Base-by-base conservation (phyloP, 2,113 vertebrate species). In the Rhinoderma darwinii region DNA sequence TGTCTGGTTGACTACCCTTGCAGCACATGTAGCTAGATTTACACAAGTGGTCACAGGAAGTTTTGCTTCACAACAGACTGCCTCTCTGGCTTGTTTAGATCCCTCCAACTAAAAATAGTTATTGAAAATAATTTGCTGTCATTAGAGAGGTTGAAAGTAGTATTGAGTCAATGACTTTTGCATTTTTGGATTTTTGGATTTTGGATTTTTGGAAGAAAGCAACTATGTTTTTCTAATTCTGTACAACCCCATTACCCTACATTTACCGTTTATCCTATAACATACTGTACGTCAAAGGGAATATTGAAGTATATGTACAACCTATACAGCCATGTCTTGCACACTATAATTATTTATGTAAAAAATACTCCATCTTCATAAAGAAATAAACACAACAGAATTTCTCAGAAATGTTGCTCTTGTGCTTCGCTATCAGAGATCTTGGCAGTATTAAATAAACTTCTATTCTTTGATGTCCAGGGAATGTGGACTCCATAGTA, bases 221-320 rank as follows among this genome's bases (percentile, higher is more conserved):
- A n/a, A n/a, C n/a, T n/a, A n/a, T n/a, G n/a, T n/a, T n/a, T n/a
- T n/a, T n/a, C n/a, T n/a, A n/a, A n/a, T n/a, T n/a, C n/a, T n/a
- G n/a, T 14, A 76, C 44, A 76, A 76, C 22, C 2, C 43, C 30
- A 76, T 30, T 17, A 44, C 50, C 73, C 74, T 50, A n/a, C 44
- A 76, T 50, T 76, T 76, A 43, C 14, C 25, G 9, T 74, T 17
- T 68, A 68, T 44, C 37, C 73, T 43, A 15, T 47, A 50, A 27
- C 14, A 47, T 76, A n/a, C n/a, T n/a, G n/a, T n/a, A 76, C n/a
- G 74, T 50, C 74, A 76, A 30, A 30, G 41, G 74, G 74, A n/a
- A 41, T 75, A 15, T n/a, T 5, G 43, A 9, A 76, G 22, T 50
- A 17, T 15, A 5, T 27, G n/a, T 3, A 17, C 5, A 47, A 18